Base-by-base conservation (phyloP, 2,797 vertebrate genomes). In the Carapus acus region DNA sequence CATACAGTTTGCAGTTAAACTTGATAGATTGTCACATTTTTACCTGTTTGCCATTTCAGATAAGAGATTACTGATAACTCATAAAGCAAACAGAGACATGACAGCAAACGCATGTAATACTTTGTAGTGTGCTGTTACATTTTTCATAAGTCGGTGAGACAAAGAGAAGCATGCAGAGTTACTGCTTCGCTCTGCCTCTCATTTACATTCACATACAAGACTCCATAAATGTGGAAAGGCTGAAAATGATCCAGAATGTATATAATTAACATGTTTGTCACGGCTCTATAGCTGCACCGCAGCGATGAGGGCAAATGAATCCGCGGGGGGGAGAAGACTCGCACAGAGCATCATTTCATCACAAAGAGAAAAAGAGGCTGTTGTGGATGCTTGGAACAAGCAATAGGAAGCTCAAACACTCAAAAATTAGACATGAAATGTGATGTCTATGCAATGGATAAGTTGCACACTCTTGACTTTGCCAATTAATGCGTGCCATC, bases 151-250 rank as follows among this genome's bases (percentile, higher is more conserved):
- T 40, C 11, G 19, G 39, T 19, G 19, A 41, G 13, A 19, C 6
- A 39, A 1, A 17, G 9, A 60, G 39, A 38, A 61, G 48, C 14
- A 2, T 14, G 9, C 2, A 4, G n/a, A 22, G n/a, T 19, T 15
- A 0, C 5, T 45, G 7, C 3, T 16, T 6, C 9, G 37, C 37
- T 34, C 39, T 38, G 57, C 49, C 3, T 7, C 2, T 27, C 4
- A 27, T 37, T 23, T 5, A 54, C 15, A 47, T 57, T 24, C 31
- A n/a, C 52, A 40, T 51, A 19, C 22, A 58, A 58, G 45, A n/a
- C n/a, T n/a, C n/a, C n/a, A n/a, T 6, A 27, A 9, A 23, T 21
- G 13, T 40, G 17, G 38, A 20, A 19, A 18, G 29, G 24, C 20
- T 16, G 36, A 22, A 14, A 18, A 36, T 8, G 34, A 4, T 15